Evolutionary conservation across 2,888 invertebrate species (phyloP).

Genomic region (Trichopoda pennipes): DNA sequence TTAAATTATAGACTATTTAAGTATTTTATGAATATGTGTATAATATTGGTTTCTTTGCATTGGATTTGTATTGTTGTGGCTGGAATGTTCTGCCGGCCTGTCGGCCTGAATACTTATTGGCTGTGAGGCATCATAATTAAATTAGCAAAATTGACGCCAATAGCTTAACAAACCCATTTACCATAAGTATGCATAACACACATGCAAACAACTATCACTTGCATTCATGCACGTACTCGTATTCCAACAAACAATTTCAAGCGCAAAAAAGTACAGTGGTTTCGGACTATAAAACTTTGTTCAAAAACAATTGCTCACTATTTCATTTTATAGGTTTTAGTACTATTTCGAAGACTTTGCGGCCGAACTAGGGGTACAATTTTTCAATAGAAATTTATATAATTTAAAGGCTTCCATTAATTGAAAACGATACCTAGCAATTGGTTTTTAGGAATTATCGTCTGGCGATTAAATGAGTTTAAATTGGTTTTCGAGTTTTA

Average conservation of each 20-base stretch:
- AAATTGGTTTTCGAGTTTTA: too few relatives aligned
- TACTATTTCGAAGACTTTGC: too few relatives aligned
- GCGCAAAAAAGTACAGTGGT: too few relatives aligned
- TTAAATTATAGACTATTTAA: conserved; percentile 41
- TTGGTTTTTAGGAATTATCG: too few relatives aligned
- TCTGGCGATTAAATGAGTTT: too few relatives aligned
- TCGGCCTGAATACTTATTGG: conserved; percentile 33
- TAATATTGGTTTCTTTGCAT: conserved; percentile 28
- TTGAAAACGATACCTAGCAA: too few relatives aligned
- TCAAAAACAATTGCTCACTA: background rate
- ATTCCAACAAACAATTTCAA: background rate
- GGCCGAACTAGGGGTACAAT: too few relatives aligned
- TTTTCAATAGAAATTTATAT: too few relatives aligned
- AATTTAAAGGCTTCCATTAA: too few relatives aligned
- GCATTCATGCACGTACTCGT: background rate
- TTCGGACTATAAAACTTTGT: too few relatives aligned
- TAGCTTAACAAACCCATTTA: conserved; percentile 62
- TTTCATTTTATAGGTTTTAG: too few relatives aligned
- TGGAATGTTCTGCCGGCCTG: conserved; percentile 29
- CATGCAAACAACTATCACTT: conserved; percentile 8
- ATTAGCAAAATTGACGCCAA: conserved; percentile 70
- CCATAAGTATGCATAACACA: conserved; percentile 16
- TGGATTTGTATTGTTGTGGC: conserved; percentile 28
- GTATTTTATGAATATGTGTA: conserved; percentile 31
- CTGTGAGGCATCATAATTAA: conserved; percentile 69